Evolutionary conservation across 1,140 invertebrate genomes (phyloP), one percentile per base, ranked within the genome.

Genomic region (Teleogryllus occipitalis): DNA sequence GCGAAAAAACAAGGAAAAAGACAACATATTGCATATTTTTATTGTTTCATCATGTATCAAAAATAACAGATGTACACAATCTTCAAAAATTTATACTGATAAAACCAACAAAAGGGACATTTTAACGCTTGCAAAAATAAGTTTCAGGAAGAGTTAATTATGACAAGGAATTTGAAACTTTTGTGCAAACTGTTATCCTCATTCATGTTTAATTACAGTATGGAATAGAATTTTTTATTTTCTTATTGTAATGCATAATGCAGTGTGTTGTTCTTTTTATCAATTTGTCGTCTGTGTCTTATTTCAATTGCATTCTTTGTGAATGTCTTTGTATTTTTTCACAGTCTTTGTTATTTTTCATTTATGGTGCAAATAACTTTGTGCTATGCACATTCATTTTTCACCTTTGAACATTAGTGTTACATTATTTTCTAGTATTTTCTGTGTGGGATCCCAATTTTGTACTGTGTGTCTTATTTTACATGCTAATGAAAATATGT

Each of bases 291-390:
- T 79, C 74, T 75, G 78, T 79, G 78, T 79, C 78, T 79, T 74
- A 49, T 78, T 49, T 79, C 46, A 79, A 47, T 79, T 79, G 78
- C 78, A 79, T 74, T 79, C 74, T 79, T 75, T 79, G 78, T 79
- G 78, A 79, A 79, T 79, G 78, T 79, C 78, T 47, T 18, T 22
- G 72, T 73, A 79, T 75, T 75, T 22, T 47, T 79, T 48, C 47
- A 74, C 74, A 39, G n/a, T 79, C 48, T 77, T 49, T 47, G 27
- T 15, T 76, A 46, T 47, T 72, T 72, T 75, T 76, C 47, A 76
- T 54, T 77, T 77, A 48, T 77, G 15, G 76, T 48, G 76, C 76
- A 77, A 77, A 77, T 47, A 77, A 77, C 27, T 39, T 77, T n/a
- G 47, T 77, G 76, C 76, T 77, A n/a, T 77, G 76, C 76, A 77